phyloP scores from a whole-genome alignment of 1,140 invertebrate genomes.

The Chironomus tepperi region DNA sequence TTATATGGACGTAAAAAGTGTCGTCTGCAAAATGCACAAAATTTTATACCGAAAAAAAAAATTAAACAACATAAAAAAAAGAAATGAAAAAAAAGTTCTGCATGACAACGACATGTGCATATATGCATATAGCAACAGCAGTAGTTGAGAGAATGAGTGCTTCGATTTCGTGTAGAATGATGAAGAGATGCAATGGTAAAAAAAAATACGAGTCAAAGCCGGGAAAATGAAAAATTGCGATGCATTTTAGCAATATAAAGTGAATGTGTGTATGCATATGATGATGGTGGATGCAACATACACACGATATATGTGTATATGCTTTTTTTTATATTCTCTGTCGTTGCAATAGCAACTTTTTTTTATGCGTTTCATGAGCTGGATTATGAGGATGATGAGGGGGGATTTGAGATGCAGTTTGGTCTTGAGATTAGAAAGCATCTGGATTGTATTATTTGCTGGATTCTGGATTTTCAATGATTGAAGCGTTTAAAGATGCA shows the following conservation, averaged over 20 bases:
- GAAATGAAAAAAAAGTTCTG: not conserved
- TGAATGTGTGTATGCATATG: constrained; percentile 5
- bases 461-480: too few relatives aligned
- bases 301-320: too few relatives aligned
- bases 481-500: too few relatives aligned
- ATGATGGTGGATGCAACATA: not conserved
- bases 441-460: too few relatives aligned
- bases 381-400: too few relatives aligned
- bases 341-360: not conserved
- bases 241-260: constrained; percentile 7
- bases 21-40: constrained; percentile 1
- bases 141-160: too few relatives aligned
- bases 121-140: not conserved
- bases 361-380: not conserved
- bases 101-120: constrained; percentile 9
- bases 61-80: too few relatives aligned
- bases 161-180: not conserved
- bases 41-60: not conserved
- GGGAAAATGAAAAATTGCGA: constrained; percentile 1
- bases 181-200: not conserved
- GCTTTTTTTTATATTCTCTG: not conserved
- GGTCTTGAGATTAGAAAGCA: too few relatives aligned
- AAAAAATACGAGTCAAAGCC: not conserved
- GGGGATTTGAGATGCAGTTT: too few relatives aligned
- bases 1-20: not conserved